phyloP scores from a whole-genome alignment of 1,140 invertebrate species.

The Drosophila takahashii region DNA sequence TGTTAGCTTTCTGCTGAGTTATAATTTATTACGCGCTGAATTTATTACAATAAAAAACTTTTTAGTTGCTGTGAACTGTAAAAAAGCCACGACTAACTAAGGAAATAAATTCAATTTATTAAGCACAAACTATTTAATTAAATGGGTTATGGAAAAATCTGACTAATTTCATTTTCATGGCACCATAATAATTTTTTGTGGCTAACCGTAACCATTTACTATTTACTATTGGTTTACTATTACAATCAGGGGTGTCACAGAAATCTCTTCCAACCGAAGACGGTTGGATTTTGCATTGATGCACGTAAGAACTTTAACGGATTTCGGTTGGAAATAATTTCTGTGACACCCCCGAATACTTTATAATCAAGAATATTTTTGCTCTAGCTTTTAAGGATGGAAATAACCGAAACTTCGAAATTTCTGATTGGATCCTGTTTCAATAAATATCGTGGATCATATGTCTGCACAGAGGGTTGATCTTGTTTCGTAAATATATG shows the following conservation, averaged over 20 bases:
- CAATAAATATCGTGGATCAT: conserved; percentile 12
- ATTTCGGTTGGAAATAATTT: too few species aligned
- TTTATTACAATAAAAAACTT: background rate
- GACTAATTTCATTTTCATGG: background rate
- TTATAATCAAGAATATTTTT: background rate
- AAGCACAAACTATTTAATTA: background rate
- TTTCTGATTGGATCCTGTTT: conserved; percentile 10
- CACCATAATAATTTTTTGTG: too few species aligned
- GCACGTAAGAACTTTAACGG: too few species aligned
- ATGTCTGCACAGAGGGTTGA: conserved; percentile 26
- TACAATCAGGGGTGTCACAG: too few species aligned
- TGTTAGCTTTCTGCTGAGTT: background rate
- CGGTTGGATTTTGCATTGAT: too few species aligned
- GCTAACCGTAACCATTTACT: accelerated
- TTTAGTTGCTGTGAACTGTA: background rate
- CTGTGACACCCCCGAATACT: too few species aligned
- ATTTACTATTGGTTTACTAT: background rate
- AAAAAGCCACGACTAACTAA: background rate
- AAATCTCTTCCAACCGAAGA: too few species aligned
- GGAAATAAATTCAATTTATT: background rate
- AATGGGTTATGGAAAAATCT: background rate
- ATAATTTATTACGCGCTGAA: conserved; percentile 6
- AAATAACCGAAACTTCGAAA: conserved; percentile 20
- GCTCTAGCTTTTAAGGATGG: background rate
- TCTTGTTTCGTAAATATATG: conserved; percentile 10